phyloP scores from a whole-genome alignment of 2,113 vertebrate species.

The Chaetura pelagica region DNA sequence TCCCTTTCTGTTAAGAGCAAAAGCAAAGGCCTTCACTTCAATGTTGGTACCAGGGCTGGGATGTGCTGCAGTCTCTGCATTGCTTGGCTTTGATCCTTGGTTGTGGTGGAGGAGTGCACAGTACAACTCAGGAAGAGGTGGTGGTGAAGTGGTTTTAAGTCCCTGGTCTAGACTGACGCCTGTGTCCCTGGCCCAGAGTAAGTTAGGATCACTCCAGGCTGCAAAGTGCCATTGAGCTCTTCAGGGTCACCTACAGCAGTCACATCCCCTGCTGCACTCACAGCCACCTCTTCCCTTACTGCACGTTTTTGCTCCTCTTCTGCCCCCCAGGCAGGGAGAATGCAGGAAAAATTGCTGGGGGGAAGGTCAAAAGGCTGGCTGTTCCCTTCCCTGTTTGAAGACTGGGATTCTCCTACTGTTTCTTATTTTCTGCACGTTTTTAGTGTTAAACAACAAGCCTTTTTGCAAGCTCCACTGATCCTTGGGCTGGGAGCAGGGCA shows the following conservation, averaged over 20 bases:
- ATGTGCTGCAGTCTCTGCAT: background rate
- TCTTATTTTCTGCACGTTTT: background rate
- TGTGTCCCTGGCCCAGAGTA: background rate
- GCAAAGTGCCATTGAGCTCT: fast-evolving
- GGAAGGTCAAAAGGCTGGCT: background rate
- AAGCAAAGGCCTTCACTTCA: background rate
- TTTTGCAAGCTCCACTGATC: background rate
- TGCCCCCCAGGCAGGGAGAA: background rate
- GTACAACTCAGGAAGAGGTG: background rate
- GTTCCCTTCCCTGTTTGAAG: background rate
- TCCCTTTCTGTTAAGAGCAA: conserved; percentile 13
- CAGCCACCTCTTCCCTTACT: background rate
- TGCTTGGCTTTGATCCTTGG: conserved; percentile 46
- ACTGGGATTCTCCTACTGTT: background rate
- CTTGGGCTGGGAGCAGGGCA: background rate
- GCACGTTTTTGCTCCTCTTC: fast-evolving
- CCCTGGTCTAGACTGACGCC: conserved; percentile 1
- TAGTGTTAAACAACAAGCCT: background rate
- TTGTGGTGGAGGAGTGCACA: background rate
- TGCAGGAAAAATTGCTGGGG: background rate
- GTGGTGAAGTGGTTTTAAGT: background rate
- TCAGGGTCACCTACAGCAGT: background rate
- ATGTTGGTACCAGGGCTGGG: background rate
- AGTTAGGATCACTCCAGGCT: background rate
- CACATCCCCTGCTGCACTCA: background rate